Base-by-base conservation (phyloP, 2,797 vertebrate genomes). In the Malurus splendens region DNA sequence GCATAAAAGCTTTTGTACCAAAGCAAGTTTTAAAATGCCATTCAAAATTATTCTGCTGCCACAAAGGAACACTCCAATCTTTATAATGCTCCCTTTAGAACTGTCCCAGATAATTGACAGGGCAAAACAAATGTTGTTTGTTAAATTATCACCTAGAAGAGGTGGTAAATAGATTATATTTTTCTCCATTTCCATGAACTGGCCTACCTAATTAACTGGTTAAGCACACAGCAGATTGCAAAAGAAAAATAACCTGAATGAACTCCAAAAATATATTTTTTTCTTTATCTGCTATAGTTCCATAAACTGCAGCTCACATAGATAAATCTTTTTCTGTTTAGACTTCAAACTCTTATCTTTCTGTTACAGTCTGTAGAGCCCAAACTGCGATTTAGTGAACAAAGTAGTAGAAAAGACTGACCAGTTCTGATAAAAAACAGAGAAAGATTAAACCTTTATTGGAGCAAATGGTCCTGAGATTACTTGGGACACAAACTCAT, bases 371-470 rank as follows among this genome's bases (percentile, higher is more conserved):
- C 68, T 71, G 45, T 51, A 71, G 41, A 84, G 38, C 27, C 45
- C 70, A 52, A 91, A 68, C 27, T 57, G 24, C 24, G 44, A 22
- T 62, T 76, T 50, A 73, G 65, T 47, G 81, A 79, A 70, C 27
- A 71, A 82, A 83, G 47, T 27, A 24, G n/a, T 16, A 79, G 71
- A 60, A 76, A 86, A 91, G 60, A 79, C 77, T 67, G 82, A 62
- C 59, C 30, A 84, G 50, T 64, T 87, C 65, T 79, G 87, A 91
- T 91, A 91, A 89, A 92, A 88, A 10, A 47, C 27, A 47, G 16
- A 56, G 77, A 32, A 50, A 56, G 62, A 82, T 52, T 59, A 73
- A 68, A 16, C 44, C 22, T 72, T 67, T 73, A 54, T 76, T 90
- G 66, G 48, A 66, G 51, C 75, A 86, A 89, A 83, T 22, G 9